Percentiles rank a stretch among this genome's conserved stretches.
Evolutionary conservation across 2,888 invertebrate species (phyloP).

Genomic region (Lepidonotus clava): DNA sequence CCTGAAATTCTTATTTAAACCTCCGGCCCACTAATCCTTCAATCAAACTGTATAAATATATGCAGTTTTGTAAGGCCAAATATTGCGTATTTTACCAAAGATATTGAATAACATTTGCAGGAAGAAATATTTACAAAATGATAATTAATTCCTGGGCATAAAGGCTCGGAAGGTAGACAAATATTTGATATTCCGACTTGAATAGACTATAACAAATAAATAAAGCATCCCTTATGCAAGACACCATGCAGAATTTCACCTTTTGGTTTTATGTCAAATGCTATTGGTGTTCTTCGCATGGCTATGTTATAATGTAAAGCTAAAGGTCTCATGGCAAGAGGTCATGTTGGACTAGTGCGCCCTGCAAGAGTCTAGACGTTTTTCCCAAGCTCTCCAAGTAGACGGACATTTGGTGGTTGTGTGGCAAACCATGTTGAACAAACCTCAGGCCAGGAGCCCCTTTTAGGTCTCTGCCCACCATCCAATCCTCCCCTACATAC

Average conservation of each 20-base stretch:
- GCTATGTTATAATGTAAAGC: neutral
- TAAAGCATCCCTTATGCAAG: neutral
- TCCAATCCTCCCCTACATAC: conserved; percentile 2
- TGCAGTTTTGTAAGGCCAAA: neutral
- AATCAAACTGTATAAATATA: neutral
- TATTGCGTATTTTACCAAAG: neutral
- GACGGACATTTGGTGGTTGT: neutral
- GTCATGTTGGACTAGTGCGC: neutral
- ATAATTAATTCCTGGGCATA: neutral
- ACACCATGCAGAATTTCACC: neutral
- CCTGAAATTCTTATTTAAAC: too few relatives aligned
- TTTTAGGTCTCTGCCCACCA: neutral
- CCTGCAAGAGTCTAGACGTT: neutral
- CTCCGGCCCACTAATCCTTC: neutral
- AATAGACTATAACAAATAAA: neutral
- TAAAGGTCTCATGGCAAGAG: neutral
- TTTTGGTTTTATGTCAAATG: neutral
- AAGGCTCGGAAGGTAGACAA: neutral
- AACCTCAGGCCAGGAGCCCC: neutral
- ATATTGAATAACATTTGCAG: neutral
- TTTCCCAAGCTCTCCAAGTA: neutral
- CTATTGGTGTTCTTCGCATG: neutral
- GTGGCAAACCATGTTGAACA: neutral
- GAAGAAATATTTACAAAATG: neutral
- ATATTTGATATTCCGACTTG: neutral